Base-by-base conservation (phyloP, 2,113 vertebrate genomes). In the Phyllopteryx taeniolatus region DNA sequence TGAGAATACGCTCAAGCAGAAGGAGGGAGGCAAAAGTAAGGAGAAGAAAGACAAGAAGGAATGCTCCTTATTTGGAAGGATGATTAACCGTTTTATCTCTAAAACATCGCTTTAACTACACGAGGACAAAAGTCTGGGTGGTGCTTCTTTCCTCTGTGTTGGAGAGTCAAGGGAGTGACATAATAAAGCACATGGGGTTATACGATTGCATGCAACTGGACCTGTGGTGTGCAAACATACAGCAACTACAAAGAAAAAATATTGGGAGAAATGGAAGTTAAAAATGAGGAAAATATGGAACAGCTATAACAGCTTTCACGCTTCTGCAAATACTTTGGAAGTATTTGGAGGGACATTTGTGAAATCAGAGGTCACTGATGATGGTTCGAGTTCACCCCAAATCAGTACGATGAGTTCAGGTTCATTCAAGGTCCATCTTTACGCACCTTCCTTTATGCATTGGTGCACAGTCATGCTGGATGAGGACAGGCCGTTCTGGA, bases 41-140 rank as follows among this genome's bases (percentile, higher is more conserved):
- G 19, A 62, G 17, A 39, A 43, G 39, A 44, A 64, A 15, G 19
- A 22, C 20, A 64, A 13, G 42, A 64, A n/a, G 19, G 57, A 31
- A 7, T 13, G 42, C 10, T 61, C 59, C 14, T 64, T 64, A 20
- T 44, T 44, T 43, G 62, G 62, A 64, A 64, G 39, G 20, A 43
- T 44, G 39, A 64, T 64, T 11, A 64, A 64, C 39, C 20, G 62
- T 64, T 64, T 64, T 44, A 64, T 64, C 39, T n/a, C 39, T 12
- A 44, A 44, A 64, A 44, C 62, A n/a, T 44, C 17, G 13, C 35
- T 42, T 42, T 63, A 42, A 43, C 54, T 7, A 27, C 22, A 27
- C 11, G 6, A 27, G 57, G 11, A 60, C 31, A 15, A 60, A 60
- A 12, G 54, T 4, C 22, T 57, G 27, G 5, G 14, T 33, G 5